Conservation (phyloP, 2,888 invertebrate species). For the Drosophila macrospina region DNA sequence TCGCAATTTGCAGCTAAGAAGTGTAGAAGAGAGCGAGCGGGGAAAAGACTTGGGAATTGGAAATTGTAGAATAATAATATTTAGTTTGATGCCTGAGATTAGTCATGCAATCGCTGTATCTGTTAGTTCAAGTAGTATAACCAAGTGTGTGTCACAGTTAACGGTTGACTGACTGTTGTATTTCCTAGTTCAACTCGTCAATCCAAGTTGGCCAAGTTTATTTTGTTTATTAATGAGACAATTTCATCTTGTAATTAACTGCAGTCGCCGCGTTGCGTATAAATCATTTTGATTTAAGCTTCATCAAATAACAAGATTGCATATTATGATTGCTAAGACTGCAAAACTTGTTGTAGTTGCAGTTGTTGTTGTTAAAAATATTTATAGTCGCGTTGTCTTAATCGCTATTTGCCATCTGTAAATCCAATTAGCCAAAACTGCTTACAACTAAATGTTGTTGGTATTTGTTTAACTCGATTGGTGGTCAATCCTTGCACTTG, state of each 20-base stretch:
- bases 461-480: not conserved
- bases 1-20: slow-evolving; percentile 56
- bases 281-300: slow-evolving; percentile 77
- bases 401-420: slow-evolving; percentile 60
- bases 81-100: slow-evolving; percentile 49
- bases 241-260: slow-evolving; percentile 71
- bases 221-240: slow-evolving; percentile 72
- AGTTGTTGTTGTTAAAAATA: slow-evolving; percentile 18
- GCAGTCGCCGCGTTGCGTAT: slow-evolving; percentile 52
- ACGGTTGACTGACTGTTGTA: not conserved
- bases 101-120: slow-evolving; percentile 47
- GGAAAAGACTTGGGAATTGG: not conserved
- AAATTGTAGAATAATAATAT: slow-evolving; percentile 28
- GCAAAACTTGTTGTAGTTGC: slow-evolving; percentile 43
- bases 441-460: slow-evolving; percentile 11
- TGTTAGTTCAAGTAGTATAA: slow-evolving; percentile 13
- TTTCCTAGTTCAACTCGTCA: slow-evolving; percentile 47
- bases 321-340: slow-evolving; percentile 62
- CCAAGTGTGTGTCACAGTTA: slow-evolving; percentile 22
- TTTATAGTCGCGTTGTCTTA: slow-evolving; percentile 40
- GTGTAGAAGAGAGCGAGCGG: not conserved
- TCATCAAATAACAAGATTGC: slow-evolving; percentile 76
- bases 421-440: slow-evolving; percentile 65
- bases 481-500: not conserved
- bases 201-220: slow-evolving; percentile 20